Conservation (phyloP, 2,888 invertebrate genomes). For the Venustoraphidia nigricollis region DNA sequence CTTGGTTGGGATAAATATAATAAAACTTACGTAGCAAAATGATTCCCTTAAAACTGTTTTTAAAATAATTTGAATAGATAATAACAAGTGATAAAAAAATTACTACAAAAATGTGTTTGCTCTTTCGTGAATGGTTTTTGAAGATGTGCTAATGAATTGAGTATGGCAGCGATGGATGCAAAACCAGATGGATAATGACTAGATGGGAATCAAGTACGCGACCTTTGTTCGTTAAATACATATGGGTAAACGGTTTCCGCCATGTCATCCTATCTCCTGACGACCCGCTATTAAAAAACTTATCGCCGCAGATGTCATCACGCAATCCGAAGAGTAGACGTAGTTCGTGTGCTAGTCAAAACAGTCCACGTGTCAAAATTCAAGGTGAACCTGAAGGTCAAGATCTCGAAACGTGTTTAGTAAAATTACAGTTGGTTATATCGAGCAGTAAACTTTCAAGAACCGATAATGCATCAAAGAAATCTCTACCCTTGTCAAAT, state of each 20-base stretch:
- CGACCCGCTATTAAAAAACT: conserved; percentile 31
- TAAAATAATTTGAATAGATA: not conserved
- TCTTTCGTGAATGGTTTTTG: not conserved
- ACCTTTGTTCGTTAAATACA: conserved; percentile 36
- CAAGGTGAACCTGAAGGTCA: not conserved
- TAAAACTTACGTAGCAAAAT: no score
- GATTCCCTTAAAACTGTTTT: no score
- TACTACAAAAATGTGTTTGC: not conserved
- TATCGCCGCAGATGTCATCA: conserved; percentile 15
- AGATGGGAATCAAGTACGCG: conserved; percentile 41
- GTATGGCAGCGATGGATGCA: no score
- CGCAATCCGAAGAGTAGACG: conserved; percentile 4
- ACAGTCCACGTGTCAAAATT: conserved; percentile 4
- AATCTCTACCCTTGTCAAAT: no score
- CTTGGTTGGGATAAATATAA: no score
- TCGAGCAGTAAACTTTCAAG: not conserved
- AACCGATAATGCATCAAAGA: no score
- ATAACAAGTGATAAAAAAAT: conserved; percentile 1
- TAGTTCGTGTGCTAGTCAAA: conserved; percentile 3
- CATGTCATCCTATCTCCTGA: conserved; percentile 51
- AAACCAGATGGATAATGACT: conserved; percentile 21
- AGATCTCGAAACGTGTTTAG: conserved; percentile 2
- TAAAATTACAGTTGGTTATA: conserved; percentile 4
- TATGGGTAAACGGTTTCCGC: conserved; percentile 57
- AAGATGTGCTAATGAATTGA: conserved; percentile 2